A percentile compares a stretch with the other conserved stretches of the same genome.
phyloP scores from a whole-genome alignment of 2,888 invertebrate species.

The Agriotes lineatus region DNA sequence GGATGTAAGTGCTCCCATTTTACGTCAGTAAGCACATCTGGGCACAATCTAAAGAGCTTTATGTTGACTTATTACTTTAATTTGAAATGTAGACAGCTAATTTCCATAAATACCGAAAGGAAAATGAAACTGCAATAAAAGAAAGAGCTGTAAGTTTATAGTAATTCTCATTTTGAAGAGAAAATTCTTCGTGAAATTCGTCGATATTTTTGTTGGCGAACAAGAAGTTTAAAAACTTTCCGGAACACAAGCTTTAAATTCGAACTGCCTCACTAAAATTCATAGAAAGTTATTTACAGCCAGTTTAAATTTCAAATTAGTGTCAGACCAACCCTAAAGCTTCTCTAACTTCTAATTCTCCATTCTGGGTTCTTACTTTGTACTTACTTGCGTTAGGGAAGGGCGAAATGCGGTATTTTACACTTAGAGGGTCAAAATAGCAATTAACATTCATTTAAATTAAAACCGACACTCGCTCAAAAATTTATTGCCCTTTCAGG shows the following conservation, averaged over 20 bases:
- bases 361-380: conserved; percentile 46
- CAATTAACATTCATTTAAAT: conserved; percentile 47
- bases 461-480: conserved; percentile 42
- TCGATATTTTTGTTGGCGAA: conserved; percentile 27
- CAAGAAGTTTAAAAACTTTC: conserved; percentile 33
- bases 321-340: conserved; percentile 56
- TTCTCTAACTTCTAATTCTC: conserved; percentile 46
- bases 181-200: conserved; percentile 24
- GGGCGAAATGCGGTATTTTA: conserved; percentile 44
- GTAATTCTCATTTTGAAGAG: conserved; percentile 16
- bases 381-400: conserved; percentile 42
- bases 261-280: conserved; percentile 59
- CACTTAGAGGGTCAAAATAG: conserved; percentile 47
- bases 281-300: conserved; percentile 62
- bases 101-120: conserved; percentile 51
- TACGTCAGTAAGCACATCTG: conserved; percentile 41
- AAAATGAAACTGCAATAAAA: conserved; percentile 37
- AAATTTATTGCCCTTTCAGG: conserved; percentile 30
- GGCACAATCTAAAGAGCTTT: conserved; percentile 37
- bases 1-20: conserved; percentile 39
- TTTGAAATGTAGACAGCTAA: conserved; percentile 55
- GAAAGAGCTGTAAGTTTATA: conserved; percentile 16
- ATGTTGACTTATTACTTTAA: conserved; percentile 53
- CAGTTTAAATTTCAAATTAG: conserved; percentile 65
- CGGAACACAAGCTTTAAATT: conserved; percentile 39